Evolutionary conservation across 1,140 invertebrate genomes (phyloP), one percentile per base, ranked within the genome.

Genomic region (Danaus plexippus): DNA sequence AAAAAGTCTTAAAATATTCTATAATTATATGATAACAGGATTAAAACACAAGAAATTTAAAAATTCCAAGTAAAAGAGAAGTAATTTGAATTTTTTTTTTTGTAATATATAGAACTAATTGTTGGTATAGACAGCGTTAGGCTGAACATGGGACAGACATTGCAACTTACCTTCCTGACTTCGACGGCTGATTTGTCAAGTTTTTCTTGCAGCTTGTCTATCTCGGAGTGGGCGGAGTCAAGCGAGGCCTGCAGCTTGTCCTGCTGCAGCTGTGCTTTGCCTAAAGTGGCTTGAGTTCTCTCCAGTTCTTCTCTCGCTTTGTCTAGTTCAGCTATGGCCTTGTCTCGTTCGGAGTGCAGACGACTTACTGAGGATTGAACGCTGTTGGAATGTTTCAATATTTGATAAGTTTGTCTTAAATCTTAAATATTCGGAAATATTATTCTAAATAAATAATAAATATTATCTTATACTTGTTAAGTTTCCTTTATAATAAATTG

Each of bases 291-390:
- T 80, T 97, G 95, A 18, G 94, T 93, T 47, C 96, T 90, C 85
- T 97, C 96, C 66, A 97, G 87, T 85, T 98, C 96, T 80, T 96
- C 95, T 66, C 94, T 90, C n/a, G 94, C 89, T 75, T 97, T 97
- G 73, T 97, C 95, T 44, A 96, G 87, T 73, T 97, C 96, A 0
- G 89, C 90, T 47, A 92, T 89, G 11, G 94, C 94, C 80, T 95
- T 93, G 74, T 98, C 96, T 52, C 95, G 90, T 86, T 98, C 96
- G 11, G 93, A 93, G 77, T 96, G 95, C 57, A 96, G 88, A 52
- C 95, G 90, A 48, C 93, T 92, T 44, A 95, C 91, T 8, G 91
- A 89, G 0, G 91, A 88, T 73, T 94, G 92, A 11, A 92, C 89
- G 52, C 83, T 87, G 61, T 50, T 45, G 10, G 12, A 32, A 44